phyloP scores from a whole-genome alignment of 1,140 invertebrate genomes.

The Microplitis demolitor region DNA sequence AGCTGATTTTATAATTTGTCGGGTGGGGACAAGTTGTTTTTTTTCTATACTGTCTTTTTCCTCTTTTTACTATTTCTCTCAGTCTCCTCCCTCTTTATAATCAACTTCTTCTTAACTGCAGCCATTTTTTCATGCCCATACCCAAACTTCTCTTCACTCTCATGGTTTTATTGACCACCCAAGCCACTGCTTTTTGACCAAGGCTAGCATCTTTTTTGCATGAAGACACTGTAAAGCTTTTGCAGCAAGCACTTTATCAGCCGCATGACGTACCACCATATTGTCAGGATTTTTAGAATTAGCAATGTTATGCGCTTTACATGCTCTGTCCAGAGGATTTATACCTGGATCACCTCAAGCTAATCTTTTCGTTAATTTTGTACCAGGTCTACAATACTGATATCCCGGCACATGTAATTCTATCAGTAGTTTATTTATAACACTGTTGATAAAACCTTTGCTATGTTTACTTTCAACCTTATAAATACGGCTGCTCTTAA shows the following conservation, averaged over 20 bases:
- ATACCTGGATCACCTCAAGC: no score
- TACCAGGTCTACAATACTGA: no score
- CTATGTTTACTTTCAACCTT: neutral
- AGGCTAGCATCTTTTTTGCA: conserved; percentile 44
- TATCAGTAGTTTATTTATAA: neutral
- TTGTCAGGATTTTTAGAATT: conserved; percentile 40
- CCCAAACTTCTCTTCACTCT: conserved; percentile 31
- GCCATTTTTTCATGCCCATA: no score
- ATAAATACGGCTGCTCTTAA: neutral
- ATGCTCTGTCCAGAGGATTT: no score
- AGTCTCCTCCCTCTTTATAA: no score
- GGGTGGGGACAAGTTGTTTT: no score
- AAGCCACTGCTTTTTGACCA: conserved; percentile 45
- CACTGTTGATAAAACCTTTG: no score
- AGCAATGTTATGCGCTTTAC: conserved; percentile 12
- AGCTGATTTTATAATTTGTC: no score
- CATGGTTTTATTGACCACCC: conserved; percentile 42
- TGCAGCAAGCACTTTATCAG: conserved; percentile 48
- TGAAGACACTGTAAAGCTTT: conserved; percentile 50
- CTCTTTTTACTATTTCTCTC: no score
- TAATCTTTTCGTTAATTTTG: no score
- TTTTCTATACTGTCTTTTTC: no score
- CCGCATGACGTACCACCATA: conserved; percentile 34
- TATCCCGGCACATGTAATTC: neutral
- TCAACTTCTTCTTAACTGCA: no score